Conservation (phyloP, 2,888 invertebrate species). For the Aleiodes leptofemur region DNA sequence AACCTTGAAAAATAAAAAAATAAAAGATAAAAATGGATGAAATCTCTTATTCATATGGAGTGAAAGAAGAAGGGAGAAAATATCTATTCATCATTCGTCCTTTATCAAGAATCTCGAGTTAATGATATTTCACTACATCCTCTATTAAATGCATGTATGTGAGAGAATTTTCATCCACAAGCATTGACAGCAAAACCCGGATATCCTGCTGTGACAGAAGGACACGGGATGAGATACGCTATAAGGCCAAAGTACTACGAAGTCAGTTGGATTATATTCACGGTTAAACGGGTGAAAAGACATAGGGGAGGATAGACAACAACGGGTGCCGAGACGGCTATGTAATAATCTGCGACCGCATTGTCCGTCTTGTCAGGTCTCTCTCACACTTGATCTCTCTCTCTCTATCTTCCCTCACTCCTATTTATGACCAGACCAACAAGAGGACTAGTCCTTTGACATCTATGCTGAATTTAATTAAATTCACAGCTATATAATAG, state of each 20-base stretch:
- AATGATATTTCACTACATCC: constrained; percentile 13
- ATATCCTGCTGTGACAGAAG: constrained; percentile 26
- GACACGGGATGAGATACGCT: constrained; percentile 15
- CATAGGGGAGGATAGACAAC: constrained; percentile 44
- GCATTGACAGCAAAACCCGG: constrained; percentile 32
- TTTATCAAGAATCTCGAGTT: constrained; percentile 24
- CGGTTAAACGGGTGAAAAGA: constrained; percentile 6
- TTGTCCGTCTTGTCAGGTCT: constrained; percentile 73
- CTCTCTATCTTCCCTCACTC: no score
- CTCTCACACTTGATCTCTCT: constrained; percentile 48
- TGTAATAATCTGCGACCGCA: constrained; percentile 75
- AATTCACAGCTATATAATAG: constrained; percentile 69
- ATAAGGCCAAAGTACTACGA: constrained; percentile 33
- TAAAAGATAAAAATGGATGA: neutral
- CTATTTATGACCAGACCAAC: constrained; percentile 42
- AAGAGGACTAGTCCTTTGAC: constrained; percentile 69
- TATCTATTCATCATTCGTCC: neutral
- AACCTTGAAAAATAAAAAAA: neutral
- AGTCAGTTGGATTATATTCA: constrained; percentile 44
- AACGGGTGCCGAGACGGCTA: constrained; percentile 62
- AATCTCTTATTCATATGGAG: no score
- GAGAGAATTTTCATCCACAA: constrained; percentile 38
- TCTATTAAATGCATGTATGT: constrained; percentile 40
- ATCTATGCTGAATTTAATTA: constrained; percentile 74
- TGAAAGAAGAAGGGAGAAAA: neutral